These are phyloP conservation scores for Dysdera silvatica DNA, from an alignment of 1,140 invertebrate species.

Conservation along the genomic window DNA sequence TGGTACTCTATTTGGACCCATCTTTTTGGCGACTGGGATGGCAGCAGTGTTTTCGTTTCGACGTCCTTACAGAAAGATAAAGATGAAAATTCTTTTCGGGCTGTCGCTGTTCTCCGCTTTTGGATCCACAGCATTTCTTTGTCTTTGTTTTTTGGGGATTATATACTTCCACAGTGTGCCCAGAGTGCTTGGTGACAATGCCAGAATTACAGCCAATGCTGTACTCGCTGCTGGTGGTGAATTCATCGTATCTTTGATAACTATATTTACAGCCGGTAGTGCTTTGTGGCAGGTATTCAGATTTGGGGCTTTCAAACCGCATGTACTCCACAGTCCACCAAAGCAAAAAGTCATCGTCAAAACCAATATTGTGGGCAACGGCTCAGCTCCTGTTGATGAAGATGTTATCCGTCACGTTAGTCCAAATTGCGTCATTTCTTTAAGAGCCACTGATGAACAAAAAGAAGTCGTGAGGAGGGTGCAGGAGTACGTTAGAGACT, in stretches of 20 bases:
- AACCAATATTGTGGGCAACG: conserved; percentile 10
- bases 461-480: conserved; percentile 14
- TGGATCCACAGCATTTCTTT: not conserved
- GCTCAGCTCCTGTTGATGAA: not conserved
- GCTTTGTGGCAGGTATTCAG: conserved; percentile 6
- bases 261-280: not conserved
- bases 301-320: not conserved
- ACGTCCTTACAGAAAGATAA: conserved; percentile 12
- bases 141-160: conserved; percentile 5
- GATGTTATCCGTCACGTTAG: conserved; percentile 21
- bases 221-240: conserved; percentile 1
- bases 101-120: not conserved
- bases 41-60: conserved; percentile 5
- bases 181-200: conserved; percentile 1
- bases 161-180: conserved; percentile 10
- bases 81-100: conserved; percentile 11
- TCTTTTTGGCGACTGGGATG: conserved; percentile 9
- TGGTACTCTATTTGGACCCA: conserved; percentile 17
- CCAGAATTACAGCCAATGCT: conserved; percentile 10
- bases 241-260: not conserved
- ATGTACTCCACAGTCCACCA: not conserved
- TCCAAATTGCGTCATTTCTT: conserved; percentile 16
- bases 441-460: conserved; percentile 14
- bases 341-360: conserved; percentile 20
- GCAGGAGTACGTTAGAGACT: conserved; percentile 14